phyloP scores from a whole-genome alignment of 2,797 vertebrate genomes.

The Cirrhinus mrigala region DNA sequence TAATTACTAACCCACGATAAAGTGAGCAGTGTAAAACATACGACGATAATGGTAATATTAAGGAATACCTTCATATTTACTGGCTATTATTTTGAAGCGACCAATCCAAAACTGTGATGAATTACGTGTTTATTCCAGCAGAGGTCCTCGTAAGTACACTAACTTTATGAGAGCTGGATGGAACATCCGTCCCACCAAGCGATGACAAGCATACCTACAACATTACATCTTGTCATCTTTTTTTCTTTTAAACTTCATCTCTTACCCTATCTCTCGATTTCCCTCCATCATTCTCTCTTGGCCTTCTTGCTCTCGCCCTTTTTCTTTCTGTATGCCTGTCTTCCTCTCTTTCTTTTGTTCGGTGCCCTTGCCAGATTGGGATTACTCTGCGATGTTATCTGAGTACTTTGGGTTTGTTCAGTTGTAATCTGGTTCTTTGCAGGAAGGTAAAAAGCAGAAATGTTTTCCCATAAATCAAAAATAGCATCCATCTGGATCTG shows the following conservation, averaged over 20 bases:
- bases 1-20: background rate
- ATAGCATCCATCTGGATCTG: slow-evolving; percentile 56
- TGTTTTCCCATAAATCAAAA: slow-evolving; percentile 61
- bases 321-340: slow-evolving; percentile 13
- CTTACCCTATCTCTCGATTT: slow-evolving; percentile 11
- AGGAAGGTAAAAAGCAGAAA: slow-evolving; percentile 52
- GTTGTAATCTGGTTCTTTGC: slow-evolving; percentile 57
- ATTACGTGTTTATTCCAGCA: slow-evolving; percentile 52
- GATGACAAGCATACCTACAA: slow-evolving; percentile 46
- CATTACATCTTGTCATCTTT: slow-evolving; percentile 36
- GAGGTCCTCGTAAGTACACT: slow-evolving; percentile 54
- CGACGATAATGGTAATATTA: background rate
- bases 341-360: slow-evolving; percentile 31
- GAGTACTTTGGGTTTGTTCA: slow-evolving; percentile 55
- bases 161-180: background rate
- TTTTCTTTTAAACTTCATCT: background rate
- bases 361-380: slow-evolving; percentile 53
- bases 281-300: slow-evolving; percentile 13
- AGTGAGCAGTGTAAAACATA: background rate
- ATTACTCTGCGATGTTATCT: slow-evolving; percentile 61
- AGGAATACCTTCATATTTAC: background rate
- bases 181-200: background rate
- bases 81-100: background rate
- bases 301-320: background rate
- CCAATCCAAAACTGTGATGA: background rate